Percentiles rank a stretch among this genome's conserved stretches.
Conservation (phyloP, 1,140 invertebrate species). For the Camponotus pennsylvanicus region DNA sequence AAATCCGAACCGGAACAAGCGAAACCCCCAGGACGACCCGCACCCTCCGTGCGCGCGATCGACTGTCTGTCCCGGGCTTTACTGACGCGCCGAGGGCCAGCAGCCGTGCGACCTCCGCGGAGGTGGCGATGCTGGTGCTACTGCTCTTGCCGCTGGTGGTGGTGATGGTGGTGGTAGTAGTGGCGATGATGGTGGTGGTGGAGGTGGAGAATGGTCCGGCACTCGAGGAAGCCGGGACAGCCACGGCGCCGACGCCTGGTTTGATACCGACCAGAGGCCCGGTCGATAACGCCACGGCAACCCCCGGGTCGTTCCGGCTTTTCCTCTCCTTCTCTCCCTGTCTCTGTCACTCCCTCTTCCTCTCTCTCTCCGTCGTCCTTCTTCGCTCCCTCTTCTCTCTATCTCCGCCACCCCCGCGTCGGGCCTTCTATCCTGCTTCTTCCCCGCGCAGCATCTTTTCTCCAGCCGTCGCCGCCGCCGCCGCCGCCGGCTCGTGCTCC, state of each 20-base stretch:
- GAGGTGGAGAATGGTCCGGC: slow-evolving; percentile 76
- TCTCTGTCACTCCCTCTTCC: slow-evolving; percentile 37
- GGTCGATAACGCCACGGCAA: slow-evolving; percentile 86
- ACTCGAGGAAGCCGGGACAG: slow-evolving; percentile 79
- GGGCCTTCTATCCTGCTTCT: slow-evolving; percentile 54
- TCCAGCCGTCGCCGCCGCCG: not conserved
- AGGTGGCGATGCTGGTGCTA: slow-evolving; percentile 76
- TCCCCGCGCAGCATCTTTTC: slow-evolving; percentile 60
- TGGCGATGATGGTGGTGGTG: slow-evolving; percentile 45
- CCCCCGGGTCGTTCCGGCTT: slow-evolving; percentile 83
- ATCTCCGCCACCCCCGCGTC: not conserved
- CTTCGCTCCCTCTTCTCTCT: not conserved
- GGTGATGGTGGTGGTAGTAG: slow-evolving; percentile 9
- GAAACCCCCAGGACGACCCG: slow-evolving; percentile 67
- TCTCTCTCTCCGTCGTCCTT: slow-evolving; percentile 51
- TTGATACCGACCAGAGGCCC: slow-evolving; percentile 78
- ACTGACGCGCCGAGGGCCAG: slow-evolving; percentile 78
- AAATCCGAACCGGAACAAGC: slow-evolving; percentile 56
- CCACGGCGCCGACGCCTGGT: slow-evolving; percentile 82
- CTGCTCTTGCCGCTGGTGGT: slow-evolving; percentile 29
- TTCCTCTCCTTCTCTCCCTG: slow-evolving; percentile 57
- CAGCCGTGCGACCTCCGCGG: slow-evolving; percentile 71
- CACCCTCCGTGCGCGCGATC: slow-evolving; percentile 72
- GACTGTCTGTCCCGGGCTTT: slow-evolving; percentile 80
- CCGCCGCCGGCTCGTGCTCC: slow-evolving; percentile 31